Evolutionary conservation across 2,113 vertebrate species (phyloP).

Genomic region (Bubo bubo): DNA sequence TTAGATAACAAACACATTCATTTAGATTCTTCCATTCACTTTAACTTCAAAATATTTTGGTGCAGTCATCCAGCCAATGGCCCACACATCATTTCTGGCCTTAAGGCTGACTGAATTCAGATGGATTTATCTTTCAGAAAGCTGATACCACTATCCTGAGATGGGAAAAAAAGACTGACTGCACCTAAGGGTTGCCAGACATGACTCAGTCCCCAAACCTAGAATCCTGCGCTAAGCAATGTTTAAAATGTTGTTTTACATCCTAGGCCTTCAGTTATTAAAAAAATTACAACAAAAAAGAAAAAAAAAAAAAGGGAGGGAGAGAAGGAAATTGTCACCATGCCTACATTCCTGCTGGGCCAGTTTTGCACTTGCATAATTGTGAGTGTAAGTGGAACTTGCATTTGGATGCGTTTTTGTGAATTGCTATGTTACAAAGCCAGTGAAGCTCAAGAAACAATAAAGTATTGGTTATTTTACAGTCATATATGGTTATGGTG

Average conservation of each 20-base stretch:
- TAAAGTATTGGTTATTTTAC: not conserved
- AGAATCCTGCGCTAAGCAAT: not conserved
- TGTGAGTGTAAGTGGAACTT: not conserved
- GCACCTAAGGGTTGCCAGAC: not conserved
- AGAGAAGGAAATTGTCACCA: not conserved
- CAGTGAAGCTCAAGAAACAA: not conserved
- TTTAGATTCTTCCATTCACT: constrained; percentile 36
- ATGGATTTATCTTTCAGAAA: not conserved
- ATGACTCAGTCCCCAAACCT: not conserved
- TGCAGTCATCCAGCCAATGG: not conserved
- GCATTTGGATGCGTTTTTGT: not conserved
- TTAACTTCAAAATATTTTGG: not conserved
- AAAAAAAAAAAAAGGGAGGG: not conserved
- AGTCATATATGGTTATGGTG: not conserved
- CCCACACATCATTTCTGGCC: not conserved
- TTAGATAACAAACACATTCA: not conserved
- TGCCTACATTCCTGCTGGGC: not conserved
- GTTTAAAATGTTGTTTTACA: not conserved
- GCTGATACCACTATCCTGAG: not conserved
- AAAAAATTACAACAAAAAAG: not conserved
- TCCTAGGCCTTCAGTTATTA: not conserved
- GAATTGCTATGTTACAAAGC: not conserved
- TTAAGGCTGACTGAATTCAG: not conserved
- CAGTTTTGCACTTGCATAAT: not conserved
- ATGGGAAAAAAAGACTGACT: not conserved